A percentile compares a stretch with the other conserved stretches of the same genome.
Evolutionary conservation across 1,140 invertebrate species (phyloP).

Genomic region (Drosophila ercepeae): DNA sequence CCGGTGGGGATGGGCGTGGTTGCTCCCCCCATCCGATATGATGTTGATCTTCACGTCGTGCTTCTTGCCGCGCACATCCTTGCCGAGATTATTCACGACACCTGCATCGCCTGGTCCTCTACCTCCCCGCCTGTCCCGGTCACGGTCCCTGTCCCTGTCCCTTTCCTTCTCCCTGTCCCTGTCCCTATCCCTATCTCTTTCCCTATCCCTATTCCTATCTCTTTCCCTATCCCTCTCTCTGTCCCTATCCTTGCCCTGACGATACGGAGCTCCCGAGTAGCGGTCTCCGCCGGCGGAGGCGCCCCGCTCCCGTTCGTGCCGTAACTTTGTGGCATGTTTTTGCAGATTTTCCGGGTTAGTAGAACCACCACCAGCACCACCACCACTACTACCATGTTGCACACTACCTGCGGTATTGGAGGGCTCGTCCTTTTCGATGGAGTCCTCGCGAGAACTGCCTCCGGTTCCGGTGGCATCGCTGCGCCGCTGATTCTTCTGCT

Average conservation of each 20-base stretch:
- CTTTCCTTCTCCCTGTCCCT: constrained; percentile 7
- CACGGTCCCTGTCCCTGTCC: constrained; percentile 6
- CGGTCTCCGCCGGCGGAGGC: constrained; percentile 31
- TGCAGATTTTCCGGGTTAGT: background rate
- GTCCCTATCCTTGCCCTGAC: constrained; percentile 45
- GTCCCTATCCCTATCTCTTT: constrained; percentile 15
- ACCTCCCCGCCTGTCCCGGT: constrained; percentile 35
- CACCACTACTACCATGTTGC: constrained; percentile 13
- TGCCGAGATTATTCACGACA: constrained; percentile 68
- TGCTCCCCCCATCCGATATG: constrained; percentile 70
- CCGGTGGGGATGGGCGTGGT: constrained; percentile 12
- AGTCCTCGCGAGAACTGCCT: constrained; percentile 55
- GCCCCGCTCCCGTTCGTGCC: constrained; percentile 34
- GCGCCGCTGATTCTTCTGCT: constrained; percentile 57
- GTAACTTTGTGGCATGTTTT: constrained; percentile 3
- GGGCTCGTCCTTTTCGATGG: constrained; percentile 78
- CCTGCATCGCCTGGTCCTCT: constrained; percentile 62
- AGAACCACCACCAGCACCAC: background rate
- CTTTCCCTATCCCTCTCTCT: constrained; percentile 33
- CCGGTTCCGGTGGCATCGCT: constrained; percentile 38
- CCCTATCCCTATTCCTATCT: constrained; percentile 26
- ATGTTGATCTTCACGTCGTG: constrained; percentile 80
- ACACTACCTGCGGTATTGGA: constrained; percentile 52
- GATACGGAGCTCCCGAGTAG: constrained; percentile 53
- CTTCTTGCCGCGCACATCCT: constrained; percentile 71